phyloP scores from a whole-genome alignment of 2,888 invertebrate species.

The Melikaiella ostensackeni region DNA sequence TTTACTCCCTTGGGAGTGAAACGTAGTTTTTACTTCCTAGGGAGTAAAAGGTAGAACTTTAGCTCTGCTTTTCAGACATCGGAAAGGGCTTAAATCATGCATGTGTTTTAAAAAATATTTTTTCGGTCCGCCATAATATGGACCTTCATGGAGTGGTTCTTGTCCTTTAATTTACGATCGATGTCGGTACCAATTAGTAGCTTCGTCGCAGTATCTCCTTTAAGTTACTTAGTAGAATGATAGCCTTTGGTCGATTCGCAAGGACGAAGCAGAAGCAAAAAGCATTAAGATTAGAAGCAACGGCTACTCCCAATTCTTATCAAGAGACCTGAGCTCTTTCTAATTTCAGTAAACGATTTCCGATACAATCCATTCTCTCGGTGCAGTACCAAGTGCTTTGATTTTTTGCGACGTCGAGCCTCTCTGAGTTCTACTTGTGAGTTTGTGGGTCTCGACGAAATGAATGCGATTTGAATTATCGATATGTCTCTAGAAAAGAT shows the following conservation, averaged over 20 bases:
- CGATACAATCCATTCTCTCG: constrained; percentile 16
- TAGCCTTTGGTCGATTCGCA: constrained; percentile 27
- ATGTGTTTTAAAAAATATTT: no score
- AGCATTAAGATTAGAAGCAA: constrained; percentile 3
- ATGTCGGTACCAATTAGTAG: constrained; percentile 32
- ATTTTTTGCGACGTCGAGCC: not conserved
- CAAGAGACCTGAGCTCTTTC: constrained; percentile 28
- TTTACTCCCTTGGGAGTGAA: no score
- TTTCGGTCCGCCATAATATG: no score
- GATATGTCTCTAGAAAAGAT: not conserved
- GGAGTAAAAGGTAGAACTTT: no score
- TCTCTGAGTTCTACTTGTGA: not conserved
- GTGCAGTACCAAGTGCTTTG: not conserved
- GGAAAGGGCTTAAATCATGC: no score
- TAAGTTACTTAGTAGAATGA: constrained; percentile 33
- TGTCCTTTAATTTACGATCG: constrained; percentile 25
- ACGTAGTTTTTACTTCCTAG: no score
- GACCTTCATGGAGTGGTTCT: no score
- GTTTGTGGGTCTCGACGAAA: not conserved
- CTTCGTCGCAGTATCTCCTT: constrained; percentile 33
- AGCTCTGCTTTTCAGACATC: no score
- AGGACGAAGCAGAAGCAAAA: constrained; percentile 29
- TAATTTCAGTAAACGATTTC: constrained; percentile 37
- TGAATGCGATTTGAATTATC: not conserved
- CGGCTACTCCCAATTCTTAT: constrained; percentile 18